Percentiles rank a stretch among this genome's conserved stretches.
phyloP scores from a whole-genome alignment of 1,140 invertebrate species.

The Lepidurus apus region DNA sequence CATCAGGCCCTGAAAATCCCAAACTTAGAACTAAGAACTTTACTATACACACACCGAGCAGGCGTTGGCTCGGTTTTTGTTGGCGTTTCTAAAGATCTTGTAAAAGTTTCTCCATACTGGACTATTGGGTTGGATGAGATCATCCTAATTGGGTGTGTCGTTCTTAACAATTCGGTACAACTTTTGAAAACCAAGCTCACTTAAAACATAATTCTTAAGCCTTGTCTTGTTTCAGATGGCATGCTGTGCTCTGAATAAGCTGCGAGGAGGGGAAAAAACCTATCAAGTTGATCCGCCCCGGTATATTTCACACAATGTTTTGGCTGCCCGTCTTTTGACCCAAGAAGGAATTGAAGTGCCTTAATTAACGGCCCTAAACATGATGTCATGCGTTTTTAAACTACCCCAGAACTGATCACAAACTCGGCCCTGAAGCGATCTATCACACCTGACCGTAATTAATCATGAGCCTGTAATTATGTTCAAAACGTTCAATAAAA shows the following conservation, averaged over 20 bases:
- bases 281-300: not conserved
- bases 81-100: not conserved
- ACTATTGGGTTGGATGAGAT: not conserved
- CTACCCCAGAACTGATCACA: too few relatives aligned
- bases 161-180: conserved; percentile 2
- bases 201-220: not conserved
- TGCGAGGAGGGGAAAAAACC: not conserved
- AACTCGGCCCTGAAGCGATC: too few relatives aligned
- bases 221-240: not conserved
- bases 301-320: not conserved
- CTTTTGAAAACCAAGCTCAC: not conserved
- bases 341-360: not conserved
- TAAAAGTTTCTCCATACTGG: not conserved
- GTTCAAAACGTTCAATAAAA: too few relatives aligned
- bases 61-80: not conserved
- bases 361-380: too few relatives aligned
- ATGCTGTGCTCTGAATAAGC: not conserved
- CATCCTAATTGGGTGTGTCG: conserved; percentile 21
- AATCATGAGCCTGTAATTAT: too few relatives aligned
- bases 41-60: not conserved
- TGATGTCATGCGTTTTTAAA: too few relatives aligned
- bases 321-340: not conserved
- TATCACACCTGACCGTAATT: too few relatives aligned
- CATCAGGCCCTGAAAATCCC: not conserved
- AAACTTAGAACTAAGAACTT: not conserved